These are phyloP conservation scores for Cabera pusaria DNA, from an alignment of 2,888 invertebrate genomes.

Conservation along the genomic window DNA sequence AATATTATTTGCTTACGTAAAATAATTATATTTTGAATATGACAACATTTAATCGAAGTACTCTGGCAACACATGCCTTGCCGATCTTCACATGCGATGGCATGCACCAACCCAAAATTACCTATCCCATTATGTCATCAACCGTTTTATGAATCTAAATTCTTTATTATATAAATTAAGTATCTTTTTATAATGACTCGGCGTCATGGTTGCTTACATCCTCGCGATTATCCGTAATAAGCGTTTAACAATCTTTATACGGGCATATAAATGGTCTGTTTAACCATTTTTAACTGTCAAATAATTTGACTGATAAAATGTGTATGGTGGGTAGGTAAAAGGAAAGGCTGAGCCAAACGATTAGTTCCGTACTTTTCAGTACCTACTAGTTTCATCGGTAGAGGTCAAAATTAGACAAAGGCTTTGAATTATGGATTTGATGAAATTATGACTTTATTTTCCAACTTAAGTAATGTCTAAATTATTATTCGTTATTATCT, in stretches of 20 bases:
- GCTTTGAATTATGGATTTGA: too few species aligned
- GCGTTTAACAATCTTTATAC: constrained; percentile 56
- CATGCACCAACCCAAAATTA: constrained; percentile 72
- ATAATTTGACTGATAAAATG: too few species aligned
- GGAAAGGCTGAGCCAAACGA: too few species aligned
- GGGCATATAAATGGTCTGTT: constrained; percentile 19
- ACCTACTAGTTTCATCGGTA: too few species aligned
- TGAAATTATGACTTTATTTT: too few species aligned
- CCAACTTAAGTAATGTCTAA: too few species aligned
- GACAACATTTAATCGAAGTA: neutral
- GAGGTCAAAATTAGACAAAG: too few species aligned
- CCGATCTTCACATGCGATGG: constrained; percentile 66
- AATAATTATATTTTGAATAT: too few species aligned
- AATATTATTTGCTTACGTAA: too few species aligned
- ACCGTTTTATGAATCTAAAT: constrained; percentile 76
- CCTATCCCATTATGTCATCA: constrained; percentile 79
- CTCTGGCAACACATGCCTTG: constrained; percentile 39
- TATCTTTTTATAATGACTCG: constrained; percentile 62
- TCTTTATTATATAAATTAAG: constrained; percentile 72
- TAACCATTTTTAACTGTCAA: neutral
- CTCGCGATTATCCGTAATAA: constrained; percentile 69
- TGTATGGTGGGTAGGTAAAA: too few species aligned
- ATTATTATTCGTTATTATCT: too few species aligned
- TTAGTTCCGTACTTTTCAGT: too few species aligned
- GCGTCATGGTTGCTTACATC: constrained; percentile 69